Evolutionary conservation across 2,797 vertebrate species (phyloP), one percentile per base, ranked within the genome.

Genomic region (Malacoraja senta): DNA sequence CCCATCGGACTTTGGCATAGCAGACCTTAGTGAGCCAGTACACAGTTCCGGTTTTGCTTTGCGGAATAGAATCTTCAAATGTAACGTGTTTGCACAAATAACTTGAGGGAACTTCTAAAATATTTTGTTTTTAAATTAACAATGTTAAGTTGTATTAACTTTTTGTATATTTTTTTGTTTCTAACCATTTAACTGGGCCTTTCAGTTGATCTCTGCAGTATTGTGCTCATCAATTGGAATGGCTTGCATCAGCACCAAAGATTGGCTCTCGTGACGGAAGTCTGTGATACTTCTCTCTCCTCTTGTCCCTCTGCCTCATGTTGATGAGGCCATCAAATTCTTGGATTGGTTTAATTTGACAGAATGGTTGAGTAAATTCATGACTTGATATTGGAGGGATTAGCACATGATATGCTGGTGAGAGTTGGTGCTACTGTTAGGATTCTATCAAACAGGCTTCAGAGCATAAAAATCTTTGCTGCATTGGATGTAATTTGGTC

Each of bases 81-180:
- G 35, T 88, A 35, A 88, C 9, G 17, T 8, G 17, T 65, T 88
- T 88, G 63, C 84, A 88, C 84, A 88, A 65, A 88, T 68, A 35
- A 68, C 17, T 44, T 12, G 38, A 53, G 1, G 29, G 38, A 76
- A 53, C 24, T 72, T 92, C 72, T 76, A 15, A 76, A 76, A 76
- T 76, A 9, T 53, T 92, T 53, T 53, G 44, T 6, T 53, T 91
- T 53, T 44, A 72, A 91, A 91, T 72, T 86, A 76, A 76, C 90
- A 58, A 76, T 92, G 71, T 92, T 76, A 92, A 44, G 68, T 92
- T 92, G 90, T 74, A 92, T 63, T 92, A 74, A 92, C 72, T 32
- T 65, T 88, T 88, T 61, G 63, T 90, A 32, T 72, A 91, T 72
- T 15, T 91, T n/a, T 74, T 72, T 91, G 35, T 92, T 92, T 74